Percentiles rank a stretch among this genome's conserved stretches.
These are phyloP conservation scores for Cataglyphis cursor DNA, from an alignment of 2,888 invertebrate genomes.

Conservation along the genomic window DNA sequence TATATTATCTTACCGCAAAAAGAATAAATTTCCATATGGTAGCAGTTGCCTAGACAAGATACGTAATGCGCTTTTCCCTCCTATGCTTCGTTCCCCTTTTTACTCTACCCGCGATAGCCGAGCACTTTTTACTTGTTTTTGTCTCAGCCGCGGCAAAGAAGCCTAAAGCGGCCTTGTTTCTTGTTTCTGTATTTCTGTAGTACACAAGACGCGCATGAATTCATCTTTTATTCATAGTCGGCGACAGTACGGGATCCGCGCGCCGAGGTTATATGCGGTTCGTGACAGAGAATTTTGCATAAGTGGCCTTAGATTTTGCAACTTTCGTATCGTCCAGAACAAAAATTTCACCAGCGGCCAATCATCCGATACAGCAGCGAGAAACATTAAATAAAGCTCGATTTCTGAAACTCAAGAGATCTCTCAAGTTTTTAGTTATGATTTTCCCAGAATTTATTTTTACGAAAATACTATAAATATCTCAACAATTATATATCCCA, in stretches of 20 bases:
- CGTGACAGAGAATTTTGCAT: constrained; percentile 67
- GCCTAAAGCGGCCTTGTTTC: constrained; percentile 34
- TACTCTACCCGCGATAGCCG: background rate
- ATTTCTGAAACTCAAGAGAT: background rate
- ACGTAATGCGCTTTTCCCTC: constrained; percentile 17
- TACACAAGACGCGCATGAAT: constrained; percentile 78
- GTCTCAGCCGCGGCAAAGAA: constrained; percentile 14
- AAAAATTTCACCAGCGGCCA: constrained; percentile 37
- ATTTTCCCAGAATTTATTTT: background rate
- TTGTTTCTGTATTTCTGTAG: constrained; percentile 68
- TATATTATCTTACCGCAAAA: background rate
- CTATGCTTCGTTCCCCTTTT: background rate
- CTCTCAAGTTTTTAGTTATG: background rate
- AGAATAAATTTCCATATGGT: constrained; percentile 26
- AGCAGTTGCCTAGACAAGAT: constrained; percentile 36
- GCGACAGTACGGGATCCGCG: constrained; percentile 51
- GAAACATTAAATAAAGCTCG: constrained; percentile 24
- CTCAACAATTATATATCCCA: no score
- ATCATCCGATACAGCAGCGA: constrained; percentile 7
- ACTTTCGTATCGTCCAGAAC: constrained; percentile 53
- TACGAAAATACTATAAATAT: no score
- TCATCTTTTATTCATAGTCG: constrained; percentile 81
- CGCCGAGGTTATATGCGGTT: constrained; percentile 58
- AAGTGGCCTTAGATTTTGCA: constrained; percentile 65
- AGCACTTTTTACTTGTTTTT: constrained; percentile 24